Conservation (phyloP, 1,140 invertebrate species). For the Dendrolimus kikuchii region DNA sequence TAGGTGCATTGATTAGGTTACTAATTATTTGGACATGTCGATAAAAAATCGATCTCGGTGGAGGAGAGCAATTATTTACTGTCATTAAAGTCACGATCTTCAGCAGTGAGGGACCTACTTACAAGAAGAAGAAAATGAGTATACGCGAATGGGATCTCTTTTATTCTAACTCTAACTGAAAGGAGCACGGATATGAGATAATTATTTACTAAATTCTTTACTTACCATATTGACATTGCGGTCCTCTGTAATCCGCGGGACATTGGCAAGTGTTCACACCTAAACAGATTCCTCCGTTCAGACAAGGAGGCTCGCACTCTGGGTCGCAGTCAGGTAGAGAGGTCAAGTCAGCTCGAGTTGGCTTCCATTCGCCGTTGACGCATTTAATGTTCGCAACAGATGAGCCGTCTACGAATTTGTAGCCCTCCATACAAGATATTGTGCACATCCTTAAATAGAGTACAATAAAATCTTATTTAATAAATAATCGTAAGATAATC, state of each 20-base stretch:
- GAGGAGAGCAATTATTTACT: too few relatives aligned
- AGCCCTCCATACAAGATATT: slow-evolving; percentile 74
- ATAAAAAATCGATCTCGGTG: too few relatives aligned
- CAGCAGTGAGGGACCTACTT: too few relatives aligned
- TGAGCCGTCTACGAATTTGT: slow-evolving; percentile 79
- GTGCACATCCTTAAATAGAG: slow-evolving; percentile 77
- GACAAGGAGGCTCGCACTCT: slow-evolving; percentile 81
- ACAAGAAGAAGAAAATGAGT: too few relatives aligned
- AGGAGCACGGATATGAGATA: background rate
- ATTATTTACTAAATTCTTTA: slow-evolving; percentile 8
- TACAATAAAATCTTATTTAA: background rate
- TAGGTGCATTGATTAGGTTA: too few relatives aligned
- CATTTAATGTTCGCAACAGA: slow-evolving; percentile 76
- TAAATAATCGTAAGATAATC: too few relatives aligned
- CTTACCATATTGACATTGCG: slow-evolving; percentile 85
- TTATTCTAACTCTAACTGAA: too few relatives aligned
- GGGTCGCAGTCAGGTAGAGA: slow-evolving; percentile 78
- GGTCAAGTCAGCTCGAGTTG: slow-evolving; percentile 72
- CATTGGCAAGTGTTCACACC: slow-evolving; percentile 84
- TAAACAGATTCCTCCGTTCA: slow-evolving; percentile 84
- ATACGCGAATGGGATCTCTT: too few relatives aligned
- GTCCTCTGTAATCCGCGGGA: slow-evolving; percentile 79
- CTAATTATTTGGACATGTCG: too few relatives aligned
- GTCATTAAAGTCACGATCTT: too few relatives aligned
- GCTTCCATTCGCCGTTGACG: slow-evolving; percentile 77